A percentile compares a stretch with the other conserved stretches of the same genome.
These are phyloP conservation scores for Danio tinwini DNA, from an alignment of 2,797 vertebrate genomes.

Conservation along the genomic window DNA sequence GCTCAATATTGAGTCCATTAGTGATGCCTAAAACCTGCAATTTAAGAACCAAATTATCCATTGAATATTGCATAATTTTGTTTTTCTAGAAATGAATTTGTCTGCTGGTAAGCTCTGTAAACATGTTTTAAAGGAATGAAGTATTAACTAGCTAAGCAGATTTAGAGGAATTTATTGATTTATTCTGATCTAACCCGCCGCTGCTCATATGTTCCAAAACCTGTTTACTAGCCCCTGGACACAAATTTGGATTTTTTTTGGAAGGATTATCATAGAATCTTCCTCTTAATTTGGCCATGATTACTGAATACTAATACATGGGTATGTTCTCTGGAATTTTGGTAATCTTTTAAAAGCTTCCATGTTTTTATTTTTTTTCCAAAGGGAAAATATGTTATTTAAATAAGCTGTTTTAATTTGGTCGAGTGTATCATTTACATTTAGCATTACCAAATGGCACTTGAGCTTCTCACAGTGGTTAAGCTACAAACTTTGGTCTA, in stretches of 20 bases:
- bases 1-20: background rate
- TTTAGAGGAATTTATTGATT: constrained; percentile 67
- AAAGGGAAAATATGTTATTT: constrained; percentile 20
- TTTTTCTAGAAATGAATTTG: constrained; percentile 72
- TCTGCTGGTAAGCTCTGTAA: constrained; percentile 77
- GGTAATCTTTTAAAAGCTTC: constrained; percentile 56
- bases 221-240: constrained; percentile 59
- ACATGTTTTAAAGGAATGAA: constrained; percentile 74
- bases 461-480: constrained; percentile 3
- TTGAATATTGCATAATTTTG: constrained; percentile 73
- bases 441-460: constrained; percentile 9
- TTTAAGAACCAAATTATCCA: constrained; percentile 68
- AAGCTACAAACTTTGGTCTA: background rate
- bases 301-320: constrained; percentile 35
- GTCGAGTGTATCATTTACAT: background rate
- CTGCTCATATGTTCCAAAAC: constrained; percentile 73
- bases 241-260: constrained; percentile 55
- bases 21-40: background rate
- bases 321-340: constrained; percentile 26
- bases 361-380: constrained; percentile 1
- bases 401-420: constrained; percentile 29
- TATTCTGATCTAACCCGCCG: constrained; percentile 75
- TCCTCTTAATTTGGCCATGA: constrained; percentile 50
- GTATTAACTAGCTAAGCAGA: constrained; percentile 73
- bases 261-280: constrained; percentile 57